Conservation (phyloP, 2,113 vertebrate genomes). For the Scatophagus argus region DNA sequence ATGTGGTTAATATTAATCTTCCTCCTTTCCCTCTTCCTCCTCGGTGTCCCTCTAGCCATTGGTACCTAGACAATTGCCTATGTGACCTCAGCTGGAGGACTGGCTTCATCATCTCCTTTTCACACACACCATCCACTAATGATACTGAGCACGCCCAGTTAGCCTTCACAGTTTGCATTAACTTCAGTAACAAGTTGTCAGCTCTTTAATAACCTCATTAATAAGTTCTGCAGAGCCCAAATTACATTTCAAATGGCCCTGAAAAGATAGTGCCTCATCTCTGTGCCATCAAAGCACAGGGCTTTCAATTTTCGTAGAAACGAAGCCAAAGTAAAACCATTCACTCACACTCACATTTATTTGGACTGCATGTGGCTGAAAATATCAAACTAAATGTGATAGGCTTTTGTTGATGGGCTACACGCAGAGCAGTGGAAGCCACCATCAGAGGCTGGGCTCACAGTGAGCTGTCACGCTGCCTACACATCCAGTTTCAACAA, state of each 20-base stretch:
- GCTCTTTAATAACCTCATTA: constrained; percentile 19
- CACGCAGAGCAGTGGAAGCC: constrained; percentile 33
- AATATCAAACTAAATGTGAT: constrained; percentile 39
- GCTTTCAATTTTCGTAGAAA: constrained; percentile 8
- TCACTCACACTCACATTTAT: constrained; percentile 20
- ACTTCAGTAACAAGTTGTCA: constrained; percentile 21
- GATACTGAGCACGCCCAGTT: neutral
- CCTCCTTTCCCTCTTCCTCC: too few species aligned
- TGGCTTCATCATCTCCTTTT: neutral
- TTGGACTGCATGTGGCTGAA: constrained; percentile 30
- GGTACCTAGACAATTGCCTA: neutral
- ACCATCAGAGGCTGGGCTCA: constrained; percentile 40
- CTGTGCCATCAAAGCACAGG: constrained; percentile 4
- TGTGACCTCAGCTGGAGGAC: neutral
- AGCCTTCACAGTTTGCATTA: constrained; percentile 16
- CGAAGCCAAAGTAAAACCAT: constrained; percentile 21
- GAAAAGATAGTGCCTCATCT: constrained; percentile 16
- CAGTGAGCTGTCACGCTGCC: constrained; percentile 37
- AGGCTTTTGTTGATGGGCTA: constrained; percentile 39
- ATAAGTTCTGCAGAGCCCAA: neutral
- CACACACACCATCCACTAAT: neutral
- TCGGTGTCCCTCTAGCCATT: neutral
- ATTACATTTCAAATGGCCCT: constrained; percentile 24
- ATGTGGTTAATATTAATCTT: neutral
- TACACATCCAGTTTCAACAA: constrained; percentile 54